These are phyloP conservation scores for Lycaena phlaeas DNA, from an alignment of 2,888 invertebrate genomes.

Conservation along the genomic window DNA sequence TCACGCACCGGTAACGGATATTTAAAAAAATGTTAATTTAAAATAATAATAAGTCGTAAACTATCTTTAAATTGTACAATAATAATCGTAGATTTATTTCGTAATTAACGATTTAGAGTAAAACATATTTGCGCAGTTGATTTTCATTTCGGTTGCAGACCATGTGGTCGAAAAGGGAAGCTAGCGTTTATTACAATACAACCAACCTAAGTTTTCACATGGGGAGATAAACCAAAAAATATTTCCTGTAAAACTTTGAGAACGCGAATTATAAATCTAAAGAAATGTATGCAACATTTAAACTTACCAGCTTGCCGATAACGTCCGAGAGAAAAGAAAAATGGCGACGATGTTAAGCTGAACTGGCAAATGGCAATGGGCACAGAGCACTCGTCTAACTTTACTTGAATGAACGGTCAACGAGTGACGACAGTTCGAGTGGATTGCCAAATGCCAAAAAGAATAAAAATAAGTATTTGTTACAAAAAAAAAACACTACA, in stretches of 20 bases:
- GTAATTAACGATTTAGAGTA: slow-evolving; percentile 18
- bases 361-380: slow-evolving; percentile 19
- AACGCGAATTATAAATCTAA: slow-evolving; percentile 12
- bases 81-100: too few species aligned
- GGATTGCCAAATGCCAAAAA: not conserved
- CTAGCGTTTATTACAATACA: slow-evolving; percentile 23
- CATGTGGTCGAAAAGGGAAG: slow-evolving; percentile 50
- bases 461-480: too few species aligned
- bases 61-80: too few species aligned
- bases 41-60: too few species aligned
- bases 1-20: slow-evolving; percentile 31
- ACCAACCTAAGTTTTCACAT: slow-evolving; percentile 17
- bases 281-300: slow-evolving; percentile 24
- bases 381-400: slow-evolving; percentile 24
- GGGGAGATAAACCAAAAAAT: too few species aligned
- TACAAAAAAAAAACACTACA: too few species aligned
- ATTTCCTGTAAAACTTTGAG: not conserved
- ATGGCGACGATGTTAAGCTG: slow-evolving; percentile 42
- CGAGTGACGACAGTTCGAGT: not conserved
- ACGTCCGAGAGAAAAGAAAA: slow-evolving; percentile 58
- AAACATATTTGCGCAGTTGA: slow-evolving; percentile 65
- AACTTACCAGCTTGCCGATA: slow-evolving; percentile 63
- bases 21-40: slow-evolving; percentile 1
- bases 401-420: slow-evolving; percentile 18
- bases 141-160: slow-evolving; percentile 39